Base-by-base conservation (phyloP, 2,113 vertebrate genomes). In the Ammospiza caudacuta region DNA sequence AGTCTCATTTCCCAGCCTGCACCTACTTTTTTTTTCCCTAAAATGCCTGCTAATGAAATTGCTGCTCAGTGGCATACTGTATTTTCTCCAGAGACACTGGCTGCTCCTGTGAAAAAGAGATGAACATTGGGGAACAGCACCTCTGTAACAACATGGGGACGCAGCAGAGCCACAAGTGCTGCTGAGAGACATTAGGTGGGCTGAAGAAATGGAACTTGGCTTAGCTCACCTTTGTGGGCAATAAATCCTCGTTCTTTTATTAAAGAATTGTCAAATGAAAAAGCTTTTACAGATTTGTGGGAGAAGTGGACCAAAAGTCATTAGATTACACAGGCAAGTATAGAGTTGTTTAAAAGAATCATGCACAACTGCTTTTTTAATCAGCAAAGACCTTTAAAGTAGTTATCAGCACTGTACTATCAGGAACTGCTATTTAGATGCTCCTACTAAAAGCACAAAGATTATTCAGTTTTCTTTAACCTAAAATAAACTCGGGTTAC, bases 341-440 rank as follows among this genome's bases (percentile, higher is more conserved):
- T 28, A 52, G 64, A 70, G 51, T 19, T 79, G 84, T 86, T 94
- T 85, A 89, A 88, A 82, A 94, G 31, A 93, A 92, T 70, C 58
- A 64, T n/a, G 78, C 47, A 58, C 73, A 93, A 75, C 33, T 31
- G 83, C 62, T 78, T 87, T 79, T 79, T 87, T 78, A 96, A 90
- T 78, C 89, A 95, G 67, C 49, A 88, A 76, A 87, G 46, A 51
- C 70, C 37, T 82, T 86, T 47, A 72, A 88, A 69, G 68, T 35
- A 58, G 21, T 87, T 68, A 89, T 89, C 19, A 61, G 49, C 51
- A 62, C 43, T 35, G 27, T 18, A 68, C 62, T 90, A 86, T 59
- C 54, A 31, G 44, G 68, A 95, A 47, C 25, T 62, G 33, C n/a
- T 82, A 78, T 33, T 92, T 88, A 81, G 81, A 76, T 80, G 68